Percentiles rank a stretch among this genome's conserved stretches.
phyloP scores from a whole-genome alignment of 2,888 invertebrate species.

The Trachelus iudaicus region DNA sequence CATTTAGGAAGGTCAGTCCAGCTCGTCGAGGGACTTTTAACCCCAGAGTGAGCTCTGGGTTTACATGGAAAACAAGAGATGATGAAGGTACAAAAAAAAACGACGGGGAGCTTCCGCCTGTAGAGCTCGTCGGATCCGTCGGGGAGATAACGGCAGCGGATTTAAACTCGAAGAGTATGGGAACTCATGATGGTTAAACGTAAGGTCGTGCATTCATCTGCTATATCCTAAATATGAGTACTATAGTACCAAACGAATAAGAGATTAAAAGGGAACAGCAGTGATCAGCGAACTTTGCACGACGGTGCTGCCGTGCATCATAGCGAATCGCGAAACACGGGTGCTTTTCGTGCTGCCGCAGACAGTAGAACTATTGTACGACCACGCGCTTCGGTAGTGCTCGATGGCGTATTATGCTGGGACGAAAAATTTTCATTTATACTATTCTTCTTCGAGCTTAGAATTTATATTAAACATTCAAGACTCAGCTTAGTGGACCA shows the following conservation, averaged over 20 bases:
- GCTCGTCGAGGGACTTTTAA: constrained; percentile 19
- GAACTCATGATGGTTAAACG: background rate
- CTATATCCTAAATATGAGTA: background rate
- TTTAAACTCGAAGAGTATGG: background rate
- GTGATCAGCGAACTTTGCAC: background rate
- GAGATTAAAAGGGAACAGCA: background rate
- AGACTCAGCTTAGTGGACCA: no score
- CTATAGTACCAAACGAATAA: background rate
- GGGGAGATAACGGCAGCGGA: background rate
- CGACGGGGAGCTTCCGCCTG: background rate
- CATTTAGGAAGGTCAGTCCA: constrained; percentile 33
- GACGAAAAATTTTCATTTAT: no score
- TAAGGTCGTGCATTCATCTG: background rate
- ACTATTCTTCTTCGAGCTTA: no score
- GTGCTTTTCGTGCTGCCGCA: no score
- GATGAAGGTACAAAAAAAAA: constrained; percentile 9
- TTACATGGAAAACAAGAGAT: constrained; percentile 19
- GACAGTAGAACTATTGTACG: no score
- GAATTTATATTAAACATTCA: no score
- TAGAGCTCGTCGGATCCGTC: background rate
- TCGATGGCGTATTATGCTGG: no score
- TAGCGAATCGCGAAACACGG: no score
- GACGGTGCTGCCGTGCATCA: no score
- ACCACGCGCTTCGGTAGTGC: no score
- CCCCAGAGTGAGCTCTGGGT: constrained; percentile 17